phyloP scores from a whole-genome alignment of 2,888 invertebrate genomes.

The Trichogramma dendrolimi region DNA sequence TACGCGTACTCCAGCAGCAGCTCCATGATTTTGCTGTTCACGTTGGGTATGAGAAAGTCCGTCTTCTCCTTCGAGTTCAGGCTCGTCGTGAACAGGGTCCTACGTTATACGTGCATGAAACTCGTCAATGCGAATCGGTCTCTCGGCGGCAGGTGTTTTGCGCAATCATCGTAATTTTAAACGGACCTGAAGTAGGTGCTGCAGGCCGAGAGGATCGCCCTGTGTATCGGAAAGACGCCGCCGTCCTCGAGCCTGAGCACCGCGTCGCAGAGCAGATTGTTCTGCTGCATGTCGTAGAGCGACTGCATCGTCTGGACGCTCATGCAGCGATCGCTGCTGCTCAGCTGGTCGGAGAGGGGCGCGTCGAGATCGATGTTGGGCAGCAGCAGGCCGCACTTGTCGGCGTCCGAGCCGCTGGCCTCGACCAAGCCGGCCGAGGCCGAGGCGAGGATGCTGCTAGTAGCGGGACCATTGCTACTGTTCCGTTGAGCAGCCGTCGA shows the following conservation, averaged over 20 bases:
- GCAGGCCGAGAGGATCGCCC: conserved; percentile 80
- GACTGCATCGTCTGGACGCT: conserved; percentile 81
- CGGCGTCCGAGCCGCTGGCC: background rate
- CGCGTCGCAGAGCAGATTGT: conserved; percentile 83
- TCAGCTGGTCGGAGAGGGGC: conserved; percentile 38
- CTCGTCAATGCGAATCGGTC: background rate
- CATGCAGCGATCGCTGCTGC: conserved; percentile 64
- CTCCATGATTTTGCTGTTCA: conserved; percentile 72
- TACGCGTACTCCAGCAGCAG: conserved; percentile 82
- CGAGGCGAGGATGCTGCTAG: no score
- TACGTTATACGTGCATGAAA: conserved; percentile 41
- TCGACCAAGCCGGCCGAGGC: no score
- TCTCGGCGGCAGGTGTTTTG: background rate
- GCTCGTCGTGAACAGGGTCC: conserved; percentile 79
- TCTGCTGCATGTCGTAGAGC: conserved; percentile 76
- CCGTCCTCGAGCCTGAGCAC: conserved; percentile 78
- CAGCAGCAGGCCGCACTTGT: conserved; percentile 17
- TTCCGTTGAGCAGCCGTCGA: background rate
- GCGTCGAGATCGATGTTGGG: conserved; percentile 15
- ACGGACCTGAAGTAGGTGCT: conserved; percentile 84
- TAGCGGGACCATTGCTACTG: no score
- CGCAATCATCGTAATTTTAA: background rate
- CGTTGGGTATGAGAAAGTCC: conserved; percentile 72
- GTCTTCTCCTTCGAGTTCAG: conserved; percentile 66
- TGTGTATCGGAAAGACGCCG: conserved; percentile 77